Percentiles rank a stretch among this genome's conserved stretches.
Evolutionary conservation across 92 coral and sea anemone species (phyloP).

Genomic region (Galaxea fascicularis): DNA sequence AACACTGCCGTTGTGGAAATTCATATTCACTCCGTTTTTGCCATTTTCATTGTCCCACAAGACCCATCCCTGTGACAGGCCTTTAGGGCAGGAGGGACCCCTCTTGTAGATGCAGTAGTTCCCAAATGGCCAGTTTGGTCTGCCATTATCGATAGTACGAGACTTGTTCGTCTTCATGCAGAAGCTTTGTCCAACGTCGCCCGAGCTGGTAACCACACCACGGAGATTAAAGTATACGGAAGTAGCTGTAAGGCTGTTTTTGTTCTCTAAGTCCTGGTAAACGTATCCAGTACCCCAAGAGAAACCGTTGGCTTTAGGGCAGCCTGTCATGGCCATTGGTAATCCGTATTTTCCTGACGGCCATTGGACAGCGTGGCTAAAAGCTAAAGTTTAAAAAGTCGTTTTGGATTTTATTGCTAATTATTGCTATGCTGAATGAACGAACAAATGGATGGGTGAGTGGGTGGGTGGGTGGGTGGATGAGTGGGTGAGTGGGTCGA

Average conservation of each 20-base stretch:
- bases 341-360: conserved; percentile 46
- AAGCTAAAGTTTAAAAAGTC: not conserved
- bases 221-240: conserved; percentile 63
- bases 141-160: conserved; percentile 14
- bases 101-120: conserved; percentile 81
- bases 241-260: not conserved
- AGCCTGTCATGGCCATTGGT: conserved; percentile 44
- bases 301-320: conserved; percentile 45
- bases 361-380: conserved; percentile 20
- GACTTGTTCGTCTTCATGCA: conserved; percentile 71
- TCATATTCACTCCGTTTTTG: conserved; percentile 35
- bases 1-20: conserved; percentile 59
- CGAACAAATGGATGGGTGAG: no score
- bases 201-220: conserved; percentile 49
- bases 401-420: not conserved
- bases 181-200: conserved; percentile 56
- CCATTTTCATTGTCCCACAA: conserved; percentile 69
- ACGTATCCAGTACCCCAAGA: conserved; percentile 35
- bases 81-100: conserved; percentile 56
- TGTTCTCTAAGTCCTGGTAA: conserved; percentile 40
- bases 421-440: no score
- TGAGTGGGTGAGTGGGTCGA: no score
- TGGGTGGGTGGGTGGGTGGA: no score
- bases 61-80: conserved; percentile 69
- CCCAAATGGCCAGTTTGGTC: conserved; percentile 74